Evolutionary conservation across 2,797 vertebrate genomes (phyloP).

Genomic region (Serranus cabrilla): DNA sequence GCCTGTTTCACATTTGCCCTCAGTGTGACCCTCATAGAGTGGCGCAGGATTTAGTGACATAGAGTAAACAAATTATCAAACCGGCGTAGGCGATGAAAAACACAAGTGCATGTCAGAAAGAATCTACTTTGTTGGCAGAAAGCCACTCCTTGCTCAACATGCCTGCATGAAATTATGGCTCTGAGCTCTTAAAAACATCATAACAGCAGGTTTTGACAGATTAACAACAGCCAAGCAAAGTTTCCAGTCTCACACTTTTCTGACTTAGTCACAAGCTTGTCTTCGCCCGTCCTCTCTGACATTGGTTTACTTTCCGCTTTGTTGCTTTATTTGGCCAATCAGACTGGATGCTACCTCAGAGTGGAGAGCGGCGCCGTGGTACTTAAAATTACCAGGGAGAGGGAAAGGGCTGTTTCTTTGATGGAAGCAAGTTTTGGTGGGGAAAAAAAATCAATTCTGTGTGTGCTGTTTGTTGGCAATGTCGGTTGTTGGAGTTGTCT

Average conservation of each 20-base stretch:
- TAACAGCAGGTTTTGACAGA: conserved; percentile 24
- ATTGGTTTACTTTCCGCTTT: conserved; percentile 27
- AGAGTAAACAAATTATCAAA: conserved; percentile 46
- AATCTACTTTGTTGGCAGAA: conserved; percentile 15
- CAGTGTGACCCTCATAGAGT: not conserved
- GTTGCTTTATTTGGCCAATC: conserved; percentile 18
- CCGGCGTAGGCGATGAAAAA: conserved; percentile 4
- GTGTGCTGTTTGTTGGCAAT: conserved; percentile 50
- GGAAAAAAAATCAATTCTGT: conserved; percentile 29
- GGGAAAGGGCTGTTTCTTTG: conserved; percentile 42
- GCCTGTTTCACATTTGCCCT: conserved; percentile 32
- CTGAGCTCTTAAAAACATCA: conserved; percentile 26
- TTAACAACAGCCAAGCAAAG: conserved; percentile 18
- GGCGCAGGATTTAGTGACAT: conserved; percentile 15
- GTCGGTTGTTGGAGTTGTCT: conserved; percentile 33
- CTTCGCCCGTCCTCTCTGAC: conserved; percentile 24
- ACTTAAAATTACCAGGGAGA: conserved; percentile 34
- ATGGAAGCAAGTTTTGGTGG: conserved; percentile 38
- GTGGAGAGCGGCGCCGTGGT: conserved; percentile 1
- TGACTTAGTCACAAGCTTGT: conserved; percentile 30
- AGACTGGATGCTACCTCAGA: conserved; percentile 20
- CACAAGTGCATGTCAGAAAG: conserved; percentile 7
- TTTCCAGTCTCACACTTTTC: conserved; percentile 7
- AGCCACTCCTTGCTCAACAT: conserved; percentile 1
- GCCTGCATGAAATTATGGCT: conserved; percentile 28